Conservation (phyloP, 2,888 invertebrate species). For the Podotricha telesiphe region DNA sequence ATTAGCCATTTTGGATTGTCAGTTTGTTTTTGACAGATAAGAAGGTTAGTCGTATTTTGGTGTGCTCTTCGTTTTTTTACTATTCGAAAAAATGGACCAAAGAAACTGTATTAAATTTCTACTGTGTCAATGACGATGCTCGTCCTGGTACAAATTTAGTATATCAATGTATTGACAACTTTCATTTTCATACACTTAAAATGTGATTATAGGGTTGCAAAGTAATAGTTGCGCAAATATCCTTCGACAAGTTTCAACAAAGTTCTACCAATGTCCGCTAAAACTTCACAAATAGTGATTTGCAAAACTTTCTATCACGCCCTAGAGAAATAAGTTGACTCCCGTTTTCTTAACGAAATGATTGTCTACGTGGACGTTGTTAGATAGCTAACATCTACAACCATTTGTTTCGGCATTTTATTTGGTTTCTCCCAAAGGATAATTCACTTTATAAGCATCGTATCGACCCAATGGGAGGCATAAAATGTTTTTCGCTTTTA, state of each 20-base stretch:
- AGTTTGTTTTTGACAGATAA: too few relatives aligned
- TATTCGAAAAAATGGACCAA: too few relatives aligned
- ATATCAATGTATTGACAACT: too few relatives aligned
- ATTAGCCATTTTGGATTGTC: too few relatives aligned
- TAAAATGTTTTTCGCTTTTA: constrained; percentile 70
- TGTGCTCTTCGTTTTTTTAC: too few relatives aligned
- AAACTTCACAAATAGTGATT: constrained; percentile 46
- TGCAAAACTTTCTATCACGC: constrained; percentile 46
- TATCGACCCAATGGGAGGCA: constrained; percentile 76
- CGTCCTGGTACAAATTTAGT: too few relatives aligned
- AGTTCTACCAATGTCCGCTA: constrained; percentile 45
- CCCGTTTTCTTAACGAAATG: constrained; percentile 81
- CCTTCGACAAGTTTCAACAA: constrained; percentile 25
- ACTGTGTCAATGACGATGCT: too few relatives aligned
- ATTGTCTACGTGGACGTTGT: constrained; percentile 81
- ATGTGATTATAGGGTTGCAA: constrained; percentile 37
- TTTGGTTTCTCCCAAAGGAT: constrained; percentile 77
- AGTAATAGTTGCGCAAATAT: constrained; percentile 23
- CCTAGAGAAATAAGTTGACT: constrained; percentile 70
- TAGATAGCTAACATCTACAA: too few relatives aligned
- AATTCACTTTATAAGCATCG: constrained; percentile 80
- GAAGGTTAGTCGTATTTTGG: too few relatives aligned
- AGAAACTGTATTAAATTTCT: too few relatives aligned
- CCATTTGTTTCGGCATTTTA: constrained; percentile 80
- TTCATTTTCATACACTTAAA: constrained; percentile 46